Base-by-base conservation (phyloP, 2,113 vertebrate species). In the Coreoperca whiteheadi region DNA sequence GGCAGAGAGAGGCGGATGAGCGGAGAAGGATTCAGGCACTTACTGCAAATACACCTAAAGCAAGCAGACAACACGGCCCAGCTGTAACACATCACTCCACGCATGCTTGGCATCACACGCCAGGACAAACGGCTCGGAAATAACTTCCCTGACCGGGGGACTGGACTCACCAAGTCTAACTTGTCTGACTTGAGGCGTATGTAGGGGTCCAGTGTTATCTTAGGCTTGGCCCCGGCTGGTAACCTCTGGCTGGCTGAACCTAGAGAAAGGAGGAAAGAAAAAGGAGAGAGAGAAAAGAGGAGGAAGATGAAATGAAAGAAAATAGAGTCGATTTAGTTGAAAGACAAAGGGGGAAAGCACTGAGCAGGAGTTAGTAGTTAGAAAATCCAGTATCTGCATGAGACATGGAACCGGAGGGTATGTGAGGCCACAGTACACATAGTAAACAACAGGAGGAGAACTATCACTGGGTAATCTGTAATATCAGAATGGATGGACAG, bases 181-280 rank as follows among this genome's bases (percentile, higher is more conserved):
- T 98, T 98, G 43, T 96, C 97, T 39, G 96, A 95, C 89, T 97
- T 97, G 84, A 98, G 96, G 2, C 97, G 95, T 63, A 97, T 93
- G 16, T 96, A 94, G 1, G 97, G 97, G 84, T 98, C 97, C 91
- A 98, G 93, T 0, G 96, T 95, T 61, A 98, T 96, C 90, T 96
- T 98, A 1, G 96, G 87, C 89, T 97, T 97, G 75, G 86, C 69
- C 32, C 81, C 88, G 2, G 94, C 63, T 41, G 93, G 82, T 15
- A 87, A 90, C 83, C 91, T 96, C 82, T 95, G 94, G 64, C 89
- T 92, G 81, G 85, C 8, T 0, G 95, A 94, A 67, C 93, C 96
- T 97, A 34, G 3, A 88, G 15, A 12, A 25, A 77, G 14, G 68
- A 28, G n/a, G 48, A 9, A 48, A 53, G 15, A 20, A 6, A 23